Evolutionary conservation across 2,888 invertebrate species (phyloP).

Genomic region (Thymelicus lineola): DNA sequence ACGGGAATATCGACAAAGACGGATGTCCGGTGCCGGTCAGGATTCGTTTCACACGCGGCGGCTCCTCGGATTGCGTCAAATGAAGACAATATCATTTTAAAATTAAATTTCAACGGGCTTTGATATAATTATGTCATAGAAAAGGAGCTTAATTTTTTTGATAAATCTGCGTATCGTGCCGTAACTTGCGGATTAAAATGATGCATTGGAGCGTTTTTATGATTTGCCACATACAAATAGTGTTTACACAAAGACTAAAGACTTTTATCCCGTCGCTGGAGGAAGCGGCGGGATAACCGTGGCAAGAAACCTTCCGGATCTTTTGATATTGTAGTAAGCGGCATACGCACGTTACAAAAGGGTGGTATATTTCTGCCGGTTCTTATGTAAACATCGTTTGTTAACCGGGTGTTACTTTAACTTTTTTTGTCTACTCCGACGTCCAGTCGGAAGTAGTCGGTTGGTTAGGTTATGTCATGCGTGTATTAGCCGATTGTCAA

Average conservation of each 20-base stretch:
- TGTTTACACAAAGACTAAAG: conserved; percentile 62
- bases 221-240: conserved; percentile 21
- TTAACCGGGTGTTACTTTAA: conserved; percentile 65
- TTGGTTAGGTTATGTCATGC: conserved; percentile 40
- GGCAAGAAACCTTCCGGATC: conserved; percentile 75
- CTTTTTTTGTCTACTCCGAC: conserved; percentile 62
- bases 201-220: conserved; percentile 27
- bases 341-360: conserved; percentile 68
- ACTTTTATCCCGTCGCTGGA: conserved; percentile 47
- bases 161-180: conserved; percentile 11
- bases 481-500: neutral
- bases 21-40: conserved; percentile 85
- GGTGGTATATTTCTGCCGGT: conserved; percentile 62
- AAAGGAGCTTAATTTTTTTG: conserved; percentile 27
- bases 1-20: conserved; percentile 84
- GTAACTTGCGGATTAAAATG: conserved; percentile 30
- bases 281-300: conserved; percentile 51
- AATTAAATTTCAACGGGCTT: conserved; percentile 35
- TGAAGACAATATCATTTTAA: conserved; percentile 44
- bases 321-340: conserved; percentile 67
- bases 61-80: conserved; percentile 57
- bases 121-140: conserved; percentile 18
- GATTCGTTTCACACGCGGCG: conserved; percentile 82
- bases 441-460: conserved; percentile 41
- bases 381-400: conserved; percentile 73